These are phyloP conservation scores for Bimastos eiseni DNA, from an alignment of 2,888 invertebrate species.

Conservation along the genomic window DNA sequence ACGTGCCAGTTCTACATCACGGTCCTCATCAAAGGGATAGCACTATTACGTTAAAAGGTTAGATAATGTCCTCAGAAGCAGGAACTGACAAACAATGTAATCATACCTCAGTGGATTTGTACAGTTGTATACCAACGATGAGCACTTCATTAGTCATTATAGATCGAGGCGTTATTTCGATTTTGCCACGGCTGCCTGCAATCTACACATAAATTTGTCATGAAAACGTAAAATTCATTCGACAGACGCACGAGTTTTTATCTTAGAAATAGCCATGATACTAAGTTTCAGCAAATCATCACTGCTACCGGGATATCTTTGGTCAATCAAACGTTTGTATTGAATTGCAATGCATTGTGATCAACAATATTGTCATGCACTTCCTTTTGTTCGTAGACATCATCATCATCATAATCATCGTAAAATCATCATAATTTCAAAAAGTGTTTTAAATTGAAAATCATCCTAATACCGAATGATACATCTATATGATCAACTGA, in stretches of 20 bases:
- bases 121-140: constrained; percentile 36
- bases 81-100: background rate
- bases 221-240: background rate
- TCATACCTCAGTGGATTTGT: constrained; percentile 23
- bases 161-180: constrained; percentile 47
- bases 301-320: background rate
- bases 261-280: background rate
- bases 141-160: constrained; percentile 37
- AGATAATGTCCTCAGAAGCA: background rate
- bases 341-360: too few species aligned
- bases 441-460: too few species aligned
- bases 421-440: background rate
- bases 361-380: background rate
- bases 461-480: too few species aligned
- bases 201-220: constrained; percentile 46
- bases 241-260: too few species aligned
- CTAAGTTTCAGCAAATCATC: background rate
- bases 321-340: too few species aligned
- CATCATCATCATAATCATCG: background rate
- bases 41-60: background rate
- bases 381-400: too few species aligned
- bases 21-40: too few species aligned
- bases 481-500: background rate
- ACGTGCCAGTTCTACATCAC: too few species aligned
- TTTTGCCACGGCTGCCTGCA: constrained; percentile 64